A percentile compares a stretch with the other conserved stretches of the same genome.
Evolutionary conservation across 2,113 vertebrate species (phyloP).

Genomic region (Labeo rohita): DNA sequence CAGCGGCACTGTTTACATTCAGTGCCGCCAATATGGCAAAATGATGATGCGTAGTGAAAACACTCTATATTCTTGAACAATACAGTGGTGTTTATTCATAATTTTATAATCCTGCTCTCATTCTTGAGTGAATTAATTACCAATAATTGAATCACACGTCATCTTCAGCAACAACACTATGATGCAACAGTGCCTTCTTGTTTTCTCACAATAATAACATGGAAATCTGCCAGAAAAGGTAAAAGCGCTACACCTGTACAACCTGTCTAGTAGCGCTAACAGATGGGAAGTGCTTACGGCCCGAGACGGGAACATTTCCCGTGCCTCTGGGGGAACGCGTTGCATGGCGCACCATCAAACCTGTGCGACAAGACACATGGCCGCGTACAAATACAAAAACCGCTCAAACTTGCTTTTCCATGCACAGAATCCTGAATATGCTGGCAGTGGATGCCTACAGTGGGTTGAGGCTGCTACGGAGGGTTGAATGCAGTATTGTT

Average conservation of each 20-base stretch:
- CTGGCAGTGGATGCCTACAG: background rate
- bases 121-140: background rate
- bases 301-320: background rate
- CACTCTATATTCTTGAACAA: background rate
- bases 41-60: no score
- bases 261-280: background rate
- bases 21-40: no score
- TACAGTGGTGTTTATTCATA: background rate
- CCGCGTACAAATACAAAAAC: background rate
- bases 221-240: background rate
- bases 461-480: constrained; percentile 6
- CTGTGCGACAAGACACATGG: background rate
- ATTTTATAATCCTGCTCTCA: background rate
- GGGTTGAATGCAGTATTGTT: constrained; percentile 48
- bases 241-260: background rate
- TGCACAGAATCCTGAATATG: background rate
- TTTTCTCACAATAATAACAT: background rate
- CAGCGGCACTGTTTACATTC: no score
- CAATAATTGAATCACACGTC: background rate
- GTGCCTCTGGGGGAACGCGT: background rate
- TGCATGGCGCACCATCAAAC: background rate
- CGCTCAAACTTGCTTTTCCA: background rate
- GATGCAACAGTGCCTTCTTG: background rate
- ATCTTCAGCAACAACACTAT: background rate
- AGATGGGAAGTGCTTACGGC: background rate